These are phyloP conservation scores for Boleophthalmus pectinirostris DNA, from an alignment of 2,113 vertebrate genomes.

Conservation along the genomic window DNA sequence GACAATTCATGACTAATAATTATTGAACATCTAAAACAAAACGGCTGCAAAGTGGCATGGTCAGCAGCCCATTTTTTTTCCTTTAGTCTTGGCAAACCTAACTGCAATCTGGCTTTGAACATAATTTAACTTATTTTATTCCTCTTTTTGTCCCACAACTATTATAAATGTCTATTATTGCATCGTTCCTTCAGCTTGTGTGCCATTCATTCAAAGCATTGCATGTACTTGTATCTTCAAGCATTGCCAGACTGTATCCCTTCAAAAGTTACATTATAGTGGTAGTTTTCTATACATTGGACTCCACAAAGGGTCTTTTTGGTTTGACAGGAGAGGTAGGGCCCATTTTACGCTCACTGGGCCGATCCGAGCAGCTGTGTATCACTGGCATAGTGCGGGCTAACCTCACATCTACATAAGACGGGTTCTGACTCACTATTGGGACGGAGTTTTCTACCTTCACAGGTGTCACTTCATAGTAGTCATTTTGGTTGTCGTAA, in stretches of 20 bases:
- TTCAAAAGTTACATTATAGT: background rate
- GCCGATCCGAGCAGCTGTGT: conserved; percentile 90
- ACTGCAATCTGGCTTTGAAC: background rate
- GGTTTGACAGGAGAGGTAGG: conserved; percentile 97
- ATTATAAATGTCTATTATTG: background rate
- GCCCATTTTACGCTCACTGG: conserved; percentile 82
- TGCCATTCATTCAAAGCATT: background rate
- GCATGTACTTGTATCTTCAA: conserved; percentile 1
- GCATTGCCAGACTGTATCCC: background rate
- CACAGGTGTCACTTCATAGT: conserved; percentile 66
- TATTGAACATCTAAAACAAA: background rate
- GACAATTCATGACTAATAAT: background rate
- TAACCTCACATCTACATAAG: conserved; percentile 89
- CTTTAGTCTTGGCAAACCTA: background rate
- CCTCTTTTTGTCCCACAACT: background rate
- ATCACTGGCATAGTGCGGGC: conserved; percentile 90
- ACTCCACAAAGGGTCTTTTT: conserved; percentile 99
- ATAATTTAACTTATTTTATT: background rate
- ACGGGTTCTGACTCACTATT: conserved; percentile 85
- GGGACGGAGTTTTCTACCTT: conserved; percentile 83
- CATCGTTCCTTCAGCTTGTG: conserved; percentile 3
- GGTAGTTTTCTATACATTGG: conserved; percentile 84
- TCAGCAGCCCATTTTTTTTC: background rate
- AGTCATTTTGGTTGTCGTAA: conserved; percentile 83
- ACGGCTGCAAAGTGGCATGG: background rate